Base-by-base conservation (phyloP, 1,140 invertebrate genomes). In the Anoplolepis gracilipes region DNA sequence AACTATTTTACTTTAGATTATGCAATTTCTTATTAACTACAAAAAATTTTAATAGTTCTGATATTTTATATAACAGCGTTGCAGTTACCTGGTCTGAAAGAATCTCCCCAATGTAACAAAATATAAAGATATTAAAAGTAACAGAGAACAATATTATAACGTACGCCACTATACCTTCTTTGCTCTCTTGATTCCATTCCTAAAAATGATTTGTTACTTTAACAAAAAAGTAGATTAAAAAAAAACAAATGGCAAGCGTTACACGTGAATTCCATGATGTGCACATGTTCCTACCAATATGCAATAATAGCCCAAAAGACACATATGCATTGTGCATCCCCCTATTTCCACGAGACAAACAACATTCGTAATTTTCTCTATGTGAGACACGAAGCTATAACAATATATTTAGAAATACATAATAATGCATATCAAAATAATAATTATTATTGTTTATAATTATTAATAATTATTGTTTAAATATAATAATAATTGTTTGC, bases 231-330 rank as follows among this genome's bases (percentile, higher is more conserved):
- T 11, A 36, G 46, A 53, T 42, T n/a, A n/a, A n/a, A n/a, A n/a
- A n/a, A 49, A 42, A 42, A 11, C 28, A 13, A 84, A 46, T 39
- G 10, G 30, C 36, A 59, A 25, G 25, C 36, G 4, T 49, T 49
- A 19, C 3, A 19, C 10, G 46, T 49, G 39, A 55, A n/a, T 39
- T 53, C 42, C 28, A 67, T 1, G 33, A 46, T 62, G 19, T 33
- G 19, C 87, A n/a, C n/a, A n/a, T n/a, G n/a, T n/a, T n/a, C 46
- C 16, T 90, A 93, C 93, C 90, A 82, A 88, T 25, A 94, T 88
- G 10, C 91, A 91, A 67, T 92, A 94, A 87, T 93, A 94, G 46
- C 90, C 91, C 16, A 93, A 84, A 30, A 93, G 90, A 70, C 93
- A 94, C 67, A 93, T 93, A 11, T 92, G 90, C 53, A 93, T 16